Conservation (phyloP, 2,888 invertebrate genomes). For the Eurytoma californica region DNA sequence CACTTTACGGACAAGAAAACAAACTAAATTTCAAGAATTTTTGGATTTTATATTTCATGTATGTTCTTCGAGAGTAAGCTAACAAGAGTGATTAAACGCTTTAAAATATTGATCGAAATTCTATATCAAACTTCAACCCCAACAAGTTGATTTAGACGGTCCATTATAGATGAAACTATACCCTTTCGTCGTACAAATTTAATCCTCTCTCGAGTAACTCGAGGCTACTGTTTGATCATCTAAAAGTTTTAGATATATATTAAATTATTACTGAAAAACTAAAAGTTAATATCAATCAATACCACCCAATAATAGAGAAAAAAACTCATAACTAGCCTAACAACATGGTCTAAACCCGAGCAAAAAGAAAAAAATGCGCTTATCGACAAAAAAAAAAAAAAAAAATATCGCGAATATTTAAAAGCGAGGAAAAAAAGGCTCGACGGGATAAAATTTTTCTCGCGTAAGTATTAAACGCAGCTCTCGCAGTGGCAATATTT, state of each 20-base stretch:
- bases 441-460: conserved; percentile 27
- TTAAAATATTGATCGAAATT: conserved; percentile 60
- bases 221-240: conserved; percentile 70
- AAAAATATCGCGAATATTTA: neutral
- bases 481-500: conserved; percentile 25
- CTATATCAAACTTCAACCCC: conserved; percentile 18
- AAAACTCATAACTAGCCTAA: neutral
- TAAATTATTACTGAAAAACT: conserved; percentile 13
- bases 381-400: neutral
- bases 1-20: too few species aligned
- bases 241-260: conserved; percentile 68
- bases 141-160: conserved; percentile 18
- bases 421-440: conserved; percentile 22
- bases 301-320: neutral
- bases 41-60: too few species aligned
- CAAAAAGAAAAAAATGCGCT: neutral
- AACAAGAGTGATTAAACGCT: conserved; percentile 52
- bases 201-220: conserved; percentile 58
- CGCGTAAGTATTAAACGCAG: conserved; percentile 39
- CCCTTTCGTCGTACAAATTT: conserved; percentile 27
- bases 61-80: too few species aligned
- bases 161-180: conserved; percentile 42
- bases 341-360: neutral
- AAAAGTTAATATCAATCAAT: neutral
- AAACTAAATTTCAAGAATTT: too few species aligned